Evolutionary conservation across 2,113 vertebrate genomes (phyloP).

Genomic region (Phalacrocorax aristotelis): DNA sequence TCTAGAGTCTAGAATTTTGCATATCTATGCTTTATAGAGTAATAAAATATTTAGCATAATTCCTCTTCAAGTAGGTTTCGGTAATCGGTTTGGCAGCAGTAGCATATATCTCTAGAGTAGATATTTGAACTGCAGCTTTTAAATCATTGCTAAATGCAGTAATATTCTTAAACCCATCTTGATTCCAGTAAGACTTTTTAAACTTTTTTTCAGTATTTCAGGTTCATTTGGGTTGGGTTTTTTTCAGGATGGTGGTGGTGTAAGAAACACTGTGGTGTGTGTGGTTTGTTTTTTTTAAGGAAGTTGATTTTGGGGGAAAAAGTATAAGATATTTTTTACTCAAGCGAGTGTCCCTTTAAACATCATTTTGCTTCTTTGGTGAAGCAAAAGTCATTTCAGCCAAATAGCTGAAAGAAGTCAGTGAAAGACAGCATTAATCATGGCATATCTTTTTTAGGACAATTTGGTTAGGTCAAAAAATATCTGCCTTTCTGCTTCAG

Average conservation of each 20-base stretch:
- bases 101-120: not conserved
- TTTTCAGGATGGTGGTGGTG: accelerated
- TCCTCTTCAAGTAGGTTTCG: not conserved
- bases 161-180: not conserved
- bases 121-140: not conserved
- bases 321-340: not conserved
- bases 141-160: not conserved
- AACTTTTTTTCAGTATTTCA: not conserved
- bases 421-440: not conserved
- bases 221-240: not conserved
- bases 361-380: not conserved
- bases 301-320: not conserved
- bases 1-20: not conserved
- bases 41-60: not conserved
- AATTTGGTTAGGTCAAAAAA: not conserved
- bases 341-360: not conserved
- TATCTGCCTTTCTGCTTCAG: not conserved
- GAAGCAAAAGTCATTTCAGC: not conserved
- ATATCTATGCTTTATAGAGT: not conserved
- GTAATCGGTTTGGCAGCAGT: not conserved
- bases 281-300: not conserved
- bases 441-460: not conserved
- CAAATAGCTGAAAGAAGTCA: not conserved
- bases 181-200: not conserved
- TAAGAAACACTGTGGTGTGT: not conserved